phyloP scores from a whole-genome alignment of 2,113 vertebrate genomes.

The Holacanthus passer region DNA sequence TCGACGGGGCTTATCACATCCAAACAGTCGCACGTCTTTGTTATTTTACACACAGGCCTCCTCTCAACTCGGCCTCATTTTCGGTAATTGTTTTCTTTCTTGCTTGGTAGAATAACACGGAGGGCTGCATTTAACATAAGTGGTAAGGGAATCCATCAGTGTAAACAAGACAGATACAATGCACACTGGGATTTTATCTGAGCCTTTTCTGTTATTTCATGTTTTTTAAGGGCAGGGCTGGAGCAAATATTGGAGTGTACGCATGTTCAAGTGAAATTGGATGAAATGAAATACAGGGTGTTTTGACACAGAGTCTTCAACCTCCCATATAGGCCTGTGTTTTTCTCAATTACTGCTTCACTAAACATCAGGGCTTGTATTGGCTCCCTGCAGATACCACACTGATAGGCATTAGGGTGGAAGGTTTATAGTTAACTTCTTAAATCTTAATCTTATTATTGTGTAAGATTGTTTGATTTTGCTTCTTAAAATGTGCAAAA shows the following conservation, averaged over 20 bases:
- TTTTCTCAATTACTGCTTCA: constrained; percentile 32
- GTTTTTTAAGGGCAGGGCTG: constrained; percentile 71
- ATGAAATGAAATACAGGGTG: constrained; percentile 49
- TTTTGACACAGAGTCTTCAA: constrained; percentile 29
- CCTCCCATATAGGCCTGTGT: constrained; percentile 30
- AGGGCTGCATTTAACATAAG: constrained; percentile 78
- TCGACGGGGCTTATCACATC: constrained; percentile 82
- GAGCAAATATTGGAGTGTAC: constrained; percentile 58
- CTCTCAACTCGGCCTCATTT: constrained; percentile 78
- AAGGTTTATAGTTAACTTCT: background rate
- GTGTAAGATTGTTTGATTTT: background rate
- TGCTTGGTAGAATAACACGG: constrained; percentile 81
- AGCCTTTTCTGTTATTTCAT: constrained; percentile 75
- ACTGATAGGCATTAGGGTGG: background rate
- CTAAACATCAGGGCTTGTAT: constrained; percentile 18
- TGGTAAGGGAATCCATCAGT: constrained; percentile 78
- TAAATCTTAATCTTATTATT: background rate
- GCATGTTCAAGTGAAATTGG: constrained; percentile 45
- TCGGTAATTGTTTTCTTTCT: constrained; percentile 84
- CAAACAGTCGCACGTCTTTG: constrained; percentile 82
- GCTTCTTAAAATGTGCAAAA: constrained; percentile 6
- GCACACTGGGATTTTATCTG: constrained; percentile 80
- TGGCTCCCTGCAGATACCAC: background rate
- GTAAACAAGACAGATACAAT: constrained; percentile 80
- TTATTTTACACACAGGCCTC: constrained; percentile 80